These are phyloP conservation scores for Eilema sororculum DNA, from an alignment of 2,888 invertebrate species.

Conservation along the genomic window DNA sequence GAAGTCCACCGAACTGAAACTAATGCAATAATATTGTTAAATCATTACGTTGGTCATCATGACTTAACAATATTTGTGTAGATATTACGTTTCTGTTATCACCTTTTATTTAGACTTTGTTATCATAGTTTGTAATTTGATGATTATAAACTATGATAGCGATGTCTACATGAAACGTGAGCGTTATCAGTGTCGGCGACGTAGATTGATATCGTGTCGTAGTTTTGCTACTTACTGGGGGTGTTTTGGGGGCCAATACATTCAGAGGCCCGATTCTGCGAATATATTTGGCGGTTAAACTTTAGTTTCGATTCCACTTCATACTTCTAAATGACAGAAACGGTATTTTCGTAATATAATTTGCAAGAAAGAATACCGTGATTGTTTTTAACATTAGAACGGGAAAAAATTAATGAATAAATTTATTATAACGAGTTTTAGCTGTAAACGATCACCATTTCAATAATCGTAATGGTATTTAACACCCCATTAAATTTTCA, in stretches of 20 bases:
- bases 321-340: too few species aligned
- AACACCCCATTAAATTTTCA: too few species aligned
- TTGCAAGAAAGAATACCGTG: too few species aligned
- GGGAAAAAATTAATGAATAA: too few species aligned
- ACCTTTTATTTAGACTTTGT: not conserved
- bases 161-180: not conserved
- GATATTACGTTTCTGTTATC: not conserved
- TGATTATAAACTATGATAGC: conserved; percentile 4
- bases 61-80: not conserved
- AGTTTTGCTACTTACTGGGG: not conserved
- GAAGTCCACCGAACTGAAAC: not conserved
- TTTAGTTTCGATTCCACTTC: too few species aligned
- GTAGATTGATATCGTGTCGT: not conserved
- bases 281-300: too few species aligned
- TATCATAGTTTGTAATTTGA: not conserved
- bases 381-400: too few species aligned
- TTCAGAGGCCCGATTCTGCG: too few species aligned
- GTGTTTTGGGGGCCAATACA: not conserved
- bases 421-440: too few species aligned
- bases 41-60: not conserved
- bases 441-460: too few species aligned
- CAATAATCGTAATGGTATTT: too few species aligned
- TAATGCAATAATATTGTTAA: not conserved
- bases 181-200: not conserved
- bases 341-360: too few species aligned